Evolutionary conservation across 2,888 invertebrate species (phyloP), one percentile per base, ranked within the genome.

Genomic region (Drosophila paranaensis): DNA sequence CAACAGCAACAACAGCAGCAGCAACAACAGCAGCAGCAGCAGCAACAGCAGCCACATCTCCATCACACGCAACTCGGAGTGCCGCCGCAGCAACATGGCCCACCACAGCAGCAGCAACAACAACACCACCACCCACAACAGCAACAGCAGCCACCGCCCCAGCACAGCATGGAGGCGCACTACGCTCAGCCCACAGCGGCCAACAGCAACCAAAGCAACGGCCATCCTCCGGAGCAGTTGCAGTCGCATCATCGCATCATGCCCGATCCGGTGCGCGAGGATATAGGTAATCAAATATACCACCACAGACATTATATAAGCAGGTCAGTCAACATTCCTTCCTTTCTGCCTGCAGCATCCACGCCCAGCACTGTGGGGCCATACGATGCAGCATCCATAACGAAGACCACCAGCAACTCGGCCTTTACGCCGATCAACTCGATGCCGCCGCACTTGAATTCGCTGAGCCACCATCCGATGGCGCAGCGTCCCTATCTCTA

Each of bases 391-490:
- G 91, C 93, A 10, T 91, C 91, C 35, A 92, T 93, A 75, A 93
- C 93, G 69, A 94, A 94, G 90, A 92, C 95, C 42, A 95, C 95
- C 82, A 96, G 96, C 66, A 97, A 96, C 88, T 97, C 97, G 48
- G 98, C 98, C 79, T 98, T 98, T 93, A 98, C 98, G 73, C 98
- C 98, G 45, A 98, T 98, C 92, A 98, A 96, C 90, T 96, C 96
- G 51, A 92, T 92, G 92, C 96, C 96, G 81, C 96, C 96, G 77
- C 97, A 96, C 91, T 93, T 96, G 85, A 95, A 96, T 73, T 94
- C 94, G 2, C 90, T 95, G 69, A 95, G 95, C 76, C 95, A 95
- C 83, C 95, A 95, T 90, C 95, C 95, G 81, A 93, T 96, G 89
- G 95, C 95, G 25, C 95, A 95, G 81, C 94, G 96, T 92, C 96